Conservation (phyloP, 2,113 vertebrate species). For the Sander lucioperca region DNA sequence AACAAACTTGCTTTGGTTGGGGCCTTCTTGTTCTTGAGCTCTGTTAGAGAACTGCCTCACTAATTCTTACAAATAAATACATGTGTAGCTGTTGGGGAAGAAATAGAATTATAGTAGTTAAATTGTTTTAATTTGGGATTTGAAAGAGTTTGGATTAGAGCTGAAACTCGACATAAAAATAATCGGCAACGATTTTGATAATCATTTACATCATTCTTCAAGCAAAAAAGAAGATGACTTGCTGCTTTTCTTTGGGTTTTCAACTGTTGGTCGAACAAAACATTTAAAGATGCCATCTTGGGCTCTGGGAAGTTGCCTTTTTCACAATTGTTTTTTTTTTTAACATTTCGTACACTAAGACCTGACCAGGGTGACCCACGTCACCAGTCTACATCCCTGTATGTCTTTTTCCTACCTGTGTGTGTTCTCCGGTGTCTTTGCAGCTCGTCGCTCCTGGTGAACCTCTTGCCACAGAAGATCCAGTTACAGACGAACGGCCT, state of each 20-base stretch:
- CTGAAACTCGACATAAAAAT: background rate
- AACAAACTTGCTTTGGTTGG: background rate
- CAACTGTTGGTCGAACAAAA: background rate
- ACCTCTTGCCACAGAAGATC: conserved; percentile 99
- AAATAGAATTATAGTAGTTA: background rate
- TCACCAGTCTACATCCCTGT: background rate
- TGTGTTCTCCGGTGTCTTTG: conserved; percentile 98
- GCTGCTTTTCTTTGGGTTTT: background rate
- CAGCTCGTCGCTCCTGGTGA: conserved; percentile 97
- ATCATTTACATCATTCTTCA: background rate
- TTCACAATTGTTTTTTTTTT: background rate
- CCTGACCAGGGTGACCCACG: background rate
- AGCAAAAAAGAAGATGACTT: background rate
- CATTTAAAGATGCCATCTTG: background rate
- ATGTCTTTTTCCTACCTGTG: conserved; percentile 85
- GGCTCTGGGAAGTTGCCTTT: background rate
- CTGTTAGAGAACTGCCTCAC: background rate
- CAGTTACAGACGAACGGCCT: conserved; percentile 98
- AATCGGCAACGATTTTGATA: background rate
- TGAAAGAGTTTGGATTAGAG: background rate
- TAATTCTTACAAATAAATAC: background rate
- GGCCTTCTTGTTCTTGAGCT: background rate
- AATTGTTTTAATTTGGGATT: background rate
- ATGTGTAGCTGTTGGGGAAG: background rate
- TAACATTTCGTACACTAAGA: background rate